Percentiles rank a stretch among this genome's conserved stretches.
Evolutionary conservation across 1,140 invertebrate genomes (phyloP).

Genomic region (Melitaea cinxia): DNA sequence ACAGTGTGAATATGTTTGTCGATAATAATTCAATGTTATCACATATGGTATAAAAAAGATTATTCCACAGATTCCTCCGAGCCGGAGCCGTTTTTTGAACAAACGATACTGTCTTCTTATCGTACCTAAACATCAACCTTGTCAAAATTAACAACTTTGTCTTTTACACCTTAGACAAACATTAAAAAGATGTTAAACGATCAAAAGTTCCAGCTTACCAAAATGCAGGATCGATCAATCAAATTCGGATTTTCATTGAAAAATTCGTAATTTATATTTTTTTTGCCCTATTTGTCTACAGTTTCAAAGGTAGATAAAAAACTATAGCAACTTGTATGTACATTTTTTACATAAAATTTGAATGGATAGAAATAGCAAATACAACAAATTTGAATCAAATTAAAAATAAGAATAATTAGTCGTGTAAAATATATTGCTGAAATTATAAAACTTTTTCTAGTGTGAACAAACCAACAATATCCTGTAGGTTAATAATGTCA

Average conservation of each 20-base stretch:
- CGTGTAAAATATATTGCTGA: too few relatives aligned
- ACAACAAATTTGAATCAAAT: too few relatives aligned
- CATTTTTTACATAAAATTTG: too few relatives aligned
- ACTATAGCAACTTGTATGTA: too few relatives aligned
- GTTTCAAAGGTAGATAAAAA: too few relatives aligned
- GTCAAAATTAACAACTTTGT: not conserved
- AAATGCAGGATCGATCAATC: constrained; percentile 4
- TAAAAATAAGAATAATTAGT: too few relatives aligned
- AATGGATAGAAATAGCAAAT: too few relatives aligned
- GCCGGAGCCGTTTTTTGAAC: not conserved
- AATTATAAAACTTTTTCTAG: too few relatives aligned
- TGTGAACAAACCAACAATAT: too few relatives aligned
- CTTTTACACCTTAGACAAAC: not conserved
- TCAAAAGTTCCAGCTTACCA: not conserved
- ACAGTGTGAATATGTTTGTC: not conserved
- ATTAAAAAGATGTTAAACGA: not conserved
- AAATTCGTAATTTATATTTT: not conserved
- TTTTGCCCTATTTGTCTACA: too few relatives aligned
- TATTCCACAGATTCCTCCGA: not conserved
- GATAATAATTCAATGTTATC: not conserved
- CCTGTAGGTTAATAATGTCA: too few relatives aligned
- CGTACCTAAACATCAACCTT: not conserved
- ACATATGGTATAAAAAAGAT: not conserved
- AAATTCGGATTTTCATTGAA: not conserved
- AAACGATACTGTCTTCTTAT: not conserved